A percentile compares a stretch with the other conserved stretches of the same genome.
These are phyloP conservation scores for Baryphthengus martii DNA, from an alignment of 2,113 vertebrate species.

Conservation along the genomic window DNA sequence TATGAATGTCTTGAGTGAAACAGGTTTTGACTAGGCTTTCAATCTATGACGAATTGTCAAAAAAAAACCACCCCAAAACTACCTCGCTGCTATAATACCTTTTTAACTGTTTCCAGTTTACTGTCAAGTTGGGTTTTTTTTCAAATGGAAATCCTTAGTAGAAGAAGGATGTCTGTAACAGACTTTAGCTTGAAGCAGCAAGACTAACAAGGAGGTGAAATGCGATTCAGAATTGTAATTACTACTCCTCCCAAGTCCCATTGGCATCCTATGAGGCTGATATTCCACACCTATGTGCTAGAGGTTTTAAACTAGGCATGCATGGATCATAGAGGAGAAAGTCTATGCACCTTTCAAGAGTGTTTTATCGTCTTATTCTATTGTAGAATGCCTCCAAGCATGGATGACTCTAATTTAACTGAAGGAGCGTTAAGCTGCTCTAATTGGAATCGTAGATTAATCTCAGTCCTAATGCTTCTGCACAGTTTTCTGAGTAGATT, in stretches of 20 bases:
- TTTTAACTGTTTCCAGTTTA: not conserved
- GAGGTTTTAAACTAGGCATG: not conserved
- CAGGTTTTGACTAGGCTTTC: not conserved
- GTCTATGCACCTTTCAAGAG: not conserved
- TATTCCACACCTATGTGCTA: not conserved
- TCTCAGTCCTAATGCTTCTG: not conserved
- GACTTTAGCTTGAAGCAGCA: not conserved
- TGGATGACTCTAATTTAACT: not conserved
- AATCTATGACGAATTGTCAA: not conserved
- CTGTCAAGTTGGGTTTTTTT: not conserved
- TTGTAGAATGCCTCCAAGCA: not conserved
- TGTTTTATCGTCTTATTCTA: not conserved
- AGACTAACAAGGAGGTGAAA: not conserved
- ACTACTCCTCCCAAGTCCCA: too few species aligned
- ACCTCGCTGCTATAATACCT: not conserved
- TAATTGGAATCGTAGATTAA: not conserved
- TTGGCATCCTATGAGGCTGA: not conserved
- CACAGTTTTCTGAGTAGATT: not conserved
- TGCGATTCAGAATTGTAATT: not conserved
- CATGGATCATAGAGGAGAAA: not conserved
- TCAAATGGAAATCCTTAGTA: not conserved
- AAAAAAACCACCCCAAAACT: too few species aligned
- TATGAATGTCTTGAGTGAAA: not conserved
- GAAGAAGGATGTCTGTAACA: not conserved
- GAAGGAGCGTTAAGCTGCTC: not conserved